Evolutionary conservation across 1,140 invertebrate genomes (phyloP), one percentile per base, ranked within the genome.

Genomic region (Leptinotarsa undecemlineata): DNA sequence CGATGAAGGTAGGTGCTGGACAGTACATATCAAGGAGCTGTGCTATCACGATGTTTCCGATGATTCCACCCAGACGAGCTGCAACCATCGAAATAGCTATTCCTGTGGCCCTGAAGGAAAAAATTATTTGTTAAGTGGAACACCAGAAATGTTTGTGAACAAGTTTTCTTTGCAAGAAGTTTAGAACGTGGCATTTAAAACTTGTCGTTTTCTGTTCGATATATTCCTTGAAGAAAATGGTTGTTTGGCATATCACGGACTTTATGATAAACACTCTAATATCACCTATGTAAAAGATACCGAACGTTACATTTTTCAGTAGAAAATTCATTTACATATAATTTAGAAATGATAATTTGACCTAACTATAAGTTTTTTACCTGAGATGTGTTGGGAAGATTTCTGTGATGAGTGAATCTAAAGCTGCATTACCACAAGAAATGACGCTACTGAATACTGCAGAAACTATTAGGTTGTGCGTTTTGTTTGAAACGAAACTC

Each of bases 51-150:
- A 95, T 92, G 86, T 95, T 95, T 67, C 94, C 94, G 82, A 95
- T 93, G 80, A 95, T 95, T 76, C 93, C 94, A 76, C 93, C 94
- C 42, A 95, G 86, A 71, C 94, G 88, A 13, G 94, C 94, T 2
- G 93, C 93, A 8, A 95, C 93, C 93, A 95, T 95, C 0, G 93
- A 95, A 76, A 95, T 90, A 21, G 94, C 93, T 74, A 95, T 93
- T 77, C 93, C 94, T 21, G 94, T 95, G 42, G 93, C 93, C 78
- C 94, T 92, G 84, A 60, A 82, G 84, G 74, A 17, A 64, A 64
- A 42, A 11, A 42, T 42, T 0, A 11, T 42, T 42, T 3, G 8
- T 42, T 42, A 3, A 42, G 33, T 42, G 8, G 6, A 8, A 42
- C 8, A 42, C 8, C 33, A 42, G 33, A 42, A 11, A 42, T 42